Evolutionary conservation across 2,113 vertebrate species (phyloP), one percentile per base, ranked within the genome.

Genomic region (Pachyramphus minor): DNA sequence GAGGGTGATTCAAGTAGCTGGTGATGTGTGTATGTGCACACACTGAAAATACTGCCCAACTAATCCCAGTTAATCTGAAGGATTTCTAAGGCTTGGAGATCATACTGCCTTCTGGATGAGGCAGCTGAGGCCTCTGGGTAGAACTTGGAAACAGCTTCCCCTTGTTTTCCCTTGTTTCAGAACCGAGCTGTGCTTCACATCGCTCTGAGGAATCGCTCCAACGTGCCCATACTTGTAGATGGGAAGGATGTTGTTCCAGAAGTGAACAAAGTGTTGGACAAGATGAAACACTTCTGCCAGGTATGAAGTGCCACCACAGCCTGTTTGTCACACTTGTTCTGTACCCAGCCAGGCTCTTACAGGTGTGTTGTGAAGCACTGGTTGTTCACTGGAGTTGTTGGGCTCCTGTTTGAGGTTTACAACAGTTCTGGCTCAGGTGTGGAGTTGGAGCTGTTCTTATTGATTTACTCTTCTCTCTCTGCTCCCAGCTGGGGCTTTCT

Each of bases 191-290:
- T 99, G 89, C 98, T 99, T 81, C 99, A 99, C 2, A 98, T 99
- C 69, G 99, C 99, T 49, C 98, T 99, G 92, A 98, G 99, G 96
- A 99, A 99, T 96, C 98, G 99, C 45, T 99, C 99, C 17, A 99
- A 99, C 79, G 93, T 93, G 10, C 98, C 99, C 37, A 98, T 99
- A 85, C 27, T 97, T 59, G 98, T 99, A 7, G 98, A 98, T 7
- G 99, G 99, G 80, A 99, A 99, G 87, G 99, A 99, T 78, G 99
- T 99, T 71, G 99, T 99, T 98, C 99, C 99, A 14, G 99, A 99
- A 24, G 98, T 99, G 55, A 99, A 99, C 97, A 98, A 97, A 73
- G 99, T 99, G 68, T 96, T 99, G 94, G 98, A 99, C 72, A 99
- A 99, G 97, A 99, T 99, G 98, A 99, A 99, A 89, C 97, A 96